Evolutionary conservation across 2,888 invertebrate genomes (phyloP), one percentile per base, ranked within the genome.

Genomic region (Nemotelus pantherinus): DNA sequence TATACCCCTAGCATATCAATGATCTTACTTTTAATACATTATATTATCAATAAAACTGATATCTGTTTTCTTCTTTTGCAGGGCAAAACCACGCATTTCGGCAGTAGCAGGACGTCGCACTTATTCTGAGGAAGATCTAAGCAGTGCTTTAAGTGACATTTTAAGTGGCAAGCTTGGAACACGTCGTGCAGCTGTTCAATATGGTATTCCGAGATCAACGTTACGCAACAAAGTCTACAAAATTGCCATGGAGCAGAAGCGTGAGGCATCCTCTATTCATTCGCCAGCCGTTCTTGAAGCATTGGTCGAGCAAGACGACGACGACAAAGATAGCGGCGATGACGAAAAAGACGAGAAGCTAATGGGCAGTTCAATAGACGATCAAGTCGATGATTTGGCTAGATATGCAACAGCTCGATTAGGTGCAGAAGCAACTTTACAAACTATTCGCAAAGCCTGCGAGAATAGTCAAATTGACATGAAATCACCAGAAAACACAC

Each of bases 161-260:
- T 94, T 96, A 87, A 94, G 94, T 82, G 97, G 97, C 39, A 94
- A 95, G 84, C 89, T 98, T 82, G 98, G 97, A 81, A 97, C 97
- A 4, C 89, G 98, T 65, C 90, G 98, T 78, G 98, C 98, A 6
- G 95, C 98, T 75, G 95, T 96, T 76, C 93, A 97, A 83, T 99
- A 99, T 88, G 97, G 97, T 83, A 97, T 98, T 85, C 98, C 98
- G 5, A 91, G 98, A 81, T 97, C 98, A 81, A 98, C 98, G 45
- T 91, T 99, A 72, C 92, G 98, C 80, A 99, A 98, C 89, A 99
- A 99, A 89, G 96, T 95, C 85, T 94, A 94, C 90, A 95, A 95
- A 87, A 89, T 94, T 84, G 90, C 92, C 77, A 88, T 92, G 87
- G 94, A 94, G 83, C 89, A 91, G 72, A 91, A 91, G 84, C 90